These are phyloP conservation scores for Conopomorpha cramerella DNA, from an alignment of 1,140 invertebrate species.

Conservation along the genomic window DNA sequence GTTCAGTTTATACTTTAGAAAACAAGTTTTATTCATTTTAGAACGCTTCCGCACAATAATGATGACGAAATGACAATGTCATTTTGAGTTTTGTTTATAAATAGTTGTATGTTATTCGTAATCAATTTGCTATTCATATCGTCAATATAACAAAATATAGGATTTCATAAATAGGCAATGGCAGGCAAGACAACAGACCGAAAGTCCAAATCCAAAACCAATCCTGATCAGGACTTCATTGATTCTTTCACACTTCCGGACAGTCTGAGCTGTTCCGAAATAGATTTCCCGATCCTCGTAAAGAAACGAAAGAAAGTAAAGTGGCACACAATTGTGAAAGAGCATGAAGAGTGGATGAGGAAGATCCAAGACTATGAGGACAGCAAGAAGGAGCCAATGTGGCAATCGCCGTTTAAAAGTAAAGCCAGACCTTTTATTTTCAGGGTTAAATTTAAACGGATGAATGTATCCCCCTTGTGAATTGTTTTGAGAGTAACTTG, in stretches of 20 bases:
- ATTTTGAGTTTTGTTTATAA: too few species aligned
- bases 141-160: too few species aligned
- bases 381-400: constrained; percentile 16
- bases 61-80: too few species aligned
- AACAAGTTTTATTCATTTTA: too few species aligned
- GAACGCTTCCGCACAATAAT: too few species aligned
- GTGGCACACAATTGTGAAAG: constrained; percentile 30
- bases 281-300: constrained; percentile 29
- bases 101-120: too few species aligned
- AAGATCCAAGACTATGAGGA: constrained; percentile 26
- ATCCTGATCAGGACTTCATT: constrained; percentile 14
- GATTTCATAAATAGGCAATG: constrained; percentile 16
- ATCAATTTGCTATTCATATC: too few species aligned
- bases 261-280: constrained; percentile 34
- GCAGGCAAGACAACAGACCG: constrained; percentile 26
- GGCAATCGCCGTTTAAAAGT: constrained; percentile 31
- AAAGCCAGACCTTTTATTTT: constrained; percentile 7
- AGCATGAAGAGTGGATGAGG: constrained; percentile 20
- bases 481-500: too few species aligned
- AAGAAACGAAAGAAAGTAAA: constrained; percentile 17
- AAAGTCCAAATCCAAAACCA: constrained; percentile 16
- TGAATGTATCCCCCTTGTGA: too few species aligned
- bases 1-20: too few species aligned
- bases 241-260: constrained; percentile 30
- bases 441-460: constrained; percentile 1